Evolutionary conservation across 2,113 vertebrate species (phyloP), one percentile per base, ranked within the genome.

Genomic region (Colistium nudipinnis): DNA sequence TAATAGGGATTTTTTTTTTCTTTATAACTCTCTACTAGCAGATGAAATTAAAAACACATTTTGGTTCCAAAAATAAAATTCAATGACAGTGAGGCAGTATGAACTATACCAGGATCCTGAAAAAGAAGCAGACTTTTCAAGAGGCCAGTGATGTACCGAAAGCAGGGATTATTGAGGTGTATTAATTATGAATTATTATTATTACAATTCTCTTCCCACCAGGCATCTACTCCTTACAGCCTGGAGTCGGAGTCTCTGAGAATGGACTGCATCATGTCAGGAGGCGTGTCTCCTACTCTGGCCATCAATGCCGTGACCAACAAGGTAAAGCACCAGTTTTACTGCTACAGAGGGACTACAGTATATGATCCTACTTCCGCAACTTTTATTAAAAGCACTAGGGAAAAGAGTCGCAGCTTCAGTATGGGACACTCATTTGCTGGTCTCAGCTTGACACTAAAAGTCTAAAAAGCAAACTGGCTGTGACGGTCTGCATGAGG

Each of bases 201-300:
- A n/a, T n/a, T n/a, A n/a, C n/a, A n/a, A n/a, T n/a, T 48, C 6
- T 56, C 74, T 3, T 35, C 2, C 14, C 48, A 55, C 8, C 52
- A 95, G 95, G 94, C 94, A 59, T 95, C 95, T 39, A 94, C 95
- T 61, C 95, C 95, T 35, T 95, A 95, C 88, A 95, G 94, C 87
- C 89, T 94, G 88, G 95, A 95, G 91, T 94, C 95, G 4, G 94
- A 95, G 90, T 94, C 95, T 86, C 89, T 95, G 87, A 93, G 94
- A 77, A 94, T 95, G 94, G 95, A 95, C 90, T 95, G 94, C 89
- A 94, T 95, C 81, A 94, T 95, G 93, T 94, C 94, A 67, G 94
- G 93, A 90, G 94, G 94, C 82, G 90, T 91, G 51, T 95, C 95
- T 71, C 95, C 95, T 43, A 94, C 93, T 74, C 86, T 95, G 92